Evolutionary conservation across 2,797 vertebrate species (phyloP).

Genomic region (Poeciliopsis infans): DNA sequence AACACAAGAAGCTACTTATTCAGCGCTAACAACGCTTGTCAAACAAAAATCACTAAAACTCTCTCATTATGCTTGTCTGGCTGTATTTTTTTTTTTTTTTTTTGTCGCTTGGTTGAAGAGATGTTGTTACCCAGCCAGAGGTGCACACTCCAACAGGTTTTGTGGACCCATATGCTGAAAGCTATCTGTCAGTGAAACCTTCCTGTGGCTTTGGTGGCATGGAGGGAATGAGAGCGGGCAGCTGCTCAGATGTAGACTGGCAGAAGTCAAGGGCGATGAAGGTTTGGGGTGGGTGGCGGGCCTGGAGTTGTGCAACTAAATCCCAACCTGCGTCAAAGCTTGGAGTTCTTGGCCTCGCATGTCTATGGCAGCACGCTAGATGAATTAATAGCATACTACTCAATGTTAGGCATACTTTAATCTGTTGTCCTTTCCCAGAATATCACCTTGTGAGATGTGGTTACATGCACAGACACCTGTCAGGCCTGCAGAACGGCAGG

Average conservation of each 20-base stretch:
- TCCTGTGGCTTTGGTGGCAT: constrained; percentile 69
- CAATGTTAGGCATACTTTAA: constrained; percentile 63
- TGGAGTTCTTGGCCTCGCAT: constrained; percentile 70
- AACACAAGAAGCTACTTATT: constrained; percentile 34
- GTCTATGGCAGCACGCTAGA: constrained; percentile 62
- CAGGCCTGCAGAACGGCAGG: constrained; percentile 62
- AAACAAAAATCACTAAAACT: constrained; percentile 7
- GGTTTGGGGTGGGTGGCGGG: background rate
- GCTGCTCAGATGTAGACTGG: constrained; percentile 60
- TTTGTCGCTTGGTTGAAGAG: background rate
- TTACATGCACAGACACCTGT: constrained; percentile 80
- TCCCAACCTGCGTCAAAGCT: constrained; percentile 75
- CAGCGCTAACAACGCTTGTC: constrained; percentile 21
- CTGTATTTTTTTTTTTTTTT: constrained; percentile 32
- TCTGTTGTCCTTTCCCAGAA: constrained; percentile 71
- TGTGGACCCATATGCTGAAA: constrained; percentile 73
- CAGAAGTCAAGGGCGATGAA: constrained; percentile 35
- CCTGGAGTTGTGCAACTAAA: constrained; percentile 73
- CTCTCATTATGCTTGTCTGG: constrained; percentile 21
- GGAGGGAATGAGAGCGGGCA: constrained; percentile 70
- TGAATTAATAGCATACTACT: constrained; percentile 69
- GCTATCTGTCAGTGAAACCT: constrained; percentile 74
- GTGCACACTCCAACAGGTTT: constrained; percentile 46
- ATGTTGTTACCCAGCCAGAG: constrained; percentile 26
- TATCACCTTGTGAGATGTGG: constrained; percentile 59